Evolutionary conservation across 2,888 invertebrate genomes (phyloP), one percentile per base, ranked within the genome.

Genomic region (Heterodera filipjevi): DNA sequence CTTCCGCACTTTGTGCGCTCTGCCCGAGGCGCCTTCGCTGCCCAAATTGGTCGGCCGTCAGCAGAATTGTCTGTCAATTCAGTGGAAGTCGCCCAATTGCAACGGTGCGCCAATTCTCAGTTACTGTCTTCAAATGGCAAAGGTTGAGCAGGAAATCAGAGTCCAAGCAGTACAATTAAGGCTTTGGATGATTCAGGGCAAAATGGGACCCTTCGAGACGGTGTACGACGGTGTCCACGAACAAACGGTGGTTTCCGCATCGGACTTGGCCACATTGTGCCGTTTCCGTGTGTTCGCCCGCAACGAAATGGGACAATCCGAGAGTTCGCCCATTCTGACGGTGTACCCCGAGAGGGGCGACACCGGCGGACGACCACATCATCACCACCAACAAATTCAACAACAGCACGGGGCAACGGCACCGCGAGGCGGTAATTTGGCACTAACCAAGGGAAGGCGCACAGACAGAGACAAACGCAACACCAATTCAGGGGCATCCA

Each of bases 241-340:
- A 59, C 76, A 79, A 22, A 59, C 74, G 46, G 76, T 78, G 35
- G 91, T 95, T 78, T 92, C 92, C 82, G 92, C 93, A 70, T 92
- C 95, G 77, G 90, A 91, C 82, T 94, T 95, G 2, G 94, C 95
- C 90, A 94, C 94, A 0, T 64, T 68, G 30, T 87, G 86, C 78
- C 74, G 94, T 90, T 93, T 95, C 85, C 93, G 94, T 84, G 93
- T 96, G 76, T 94, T 94, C 89, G 96, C 95, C 77, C 92, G 94
- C 76, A 96, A 94, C 90, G 84, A 84, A 32, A 46, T 73, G 33
- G 85, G 84, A 10, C 71, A 71, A 22, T 82, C 85, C 33, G 83
- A 81, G 32, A 78, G 79, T 30, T 79, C 74, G 22, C 73, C 75
- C 32, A 49, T 79, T 39, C 53, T 84, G 64, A 72, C 71, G 19